Evolutionary conservation across 2,797 vertebrate species (phyloP).

Genomic region (Aulostomus chinensis): DNA sequence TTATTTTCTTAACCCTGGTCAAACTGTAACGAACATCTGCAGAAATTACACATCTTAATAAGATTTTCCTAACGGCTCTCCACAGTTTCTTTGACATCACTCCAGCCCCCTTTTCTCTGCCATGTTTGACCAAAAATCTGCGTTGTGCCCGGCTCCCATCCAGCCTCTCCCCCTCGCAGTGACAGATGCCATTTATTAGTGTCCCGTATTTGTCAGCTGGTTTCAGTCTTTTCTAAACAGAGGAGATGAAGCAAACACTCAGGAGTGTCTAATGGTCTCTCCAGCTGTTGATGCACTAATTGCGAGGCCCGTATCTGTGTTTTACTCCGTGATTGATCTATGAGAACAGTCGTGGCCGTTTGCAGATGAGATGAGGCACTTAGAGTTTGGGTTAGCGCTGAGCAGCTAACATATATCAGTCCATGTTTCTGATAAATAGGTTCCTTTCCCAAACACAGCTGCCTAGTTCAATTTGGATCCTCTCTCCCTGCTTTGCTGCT

Average conservation of each 20-base stretch:
- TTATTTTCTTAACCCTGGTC: slow-evolving; percentile 62
- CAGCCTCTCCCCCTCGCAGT: slow-evolving; percentile 38
- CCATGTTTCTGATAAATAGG: slow-evolving; percentile 71
- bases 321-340: slow-evolving; percentile 59
- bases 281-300: slow-evolving; percentile 77
- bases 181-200: slow-evolving; percentile 65
- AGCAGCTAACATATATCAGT: slow-evolving; percentile 69
- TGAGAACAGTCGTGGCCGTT: slow-evolving; percentile 20
- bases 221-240: slow-evolving; percentile 56
- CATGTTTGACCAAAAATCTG: slow-evolving; percentile 19
- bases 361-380: slow-evolving; percentile 44
- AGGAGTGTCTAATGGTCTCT: slow-evolving; percentile 70
- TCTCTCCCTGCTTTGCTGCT: background rate
- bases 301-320: slow-evolving; percentile 62
- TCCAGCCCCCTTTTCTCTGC: slow-evolving; percentile 1
- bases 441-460: slow-evolving; percentile 86
- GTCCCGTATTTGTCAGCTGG: slow-evolving; percentile 39
- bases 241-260: slow-evolving; percentile 52
- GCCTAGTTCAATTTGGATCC: slow-evolving; percentile 53
- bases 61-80: slow-evolving; percentile 56
- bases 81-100: slow-evolving; percentile 40
- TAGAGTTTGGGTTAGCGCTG: slow-evolving; percentile 39
- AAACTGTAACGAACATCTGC: slow-evolving; percentile 72
- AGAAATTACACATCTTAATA: slow-evolving; percentile 61
- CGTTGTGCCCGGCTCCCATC: slow-evolving; percentile 18